Conservation (phyloP, 2,888 invertebrate genomes). For the Macaria liturata region DNA sequence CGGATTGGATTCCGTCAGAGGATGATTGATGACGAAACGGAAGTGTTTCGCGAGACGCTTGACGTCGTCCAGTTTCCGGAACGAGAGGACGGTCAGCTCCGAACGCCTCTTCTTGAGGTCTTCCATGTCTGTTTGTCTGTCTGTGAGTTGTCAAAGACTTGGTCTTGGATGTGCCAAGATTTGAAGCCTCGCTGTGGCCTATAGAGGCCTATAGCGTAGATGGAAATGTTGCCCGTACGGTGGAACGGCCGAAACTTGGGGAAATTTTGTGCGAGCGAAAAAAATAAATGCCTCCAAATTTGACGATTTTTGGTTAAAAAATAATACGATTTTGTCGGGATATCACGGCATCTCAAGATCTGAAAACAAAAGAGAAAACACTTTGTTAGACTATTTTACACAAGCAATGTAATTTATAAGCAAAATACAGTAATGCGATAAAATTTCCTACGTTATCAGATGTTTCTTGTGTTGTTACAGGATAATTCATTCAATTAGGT, state of each 20-base stretch:
- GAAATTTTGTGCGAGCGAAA: conserved; percentile 36
- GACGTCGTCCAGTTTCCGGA: conserved; percentile 68
- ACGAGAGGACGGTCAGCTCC: conserved; percentile 65
- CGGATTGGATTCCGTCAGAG: conserved; percentile 56
- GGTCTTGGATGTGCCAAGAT: conserved; percentile 44
- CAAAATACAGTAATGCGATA: no score
- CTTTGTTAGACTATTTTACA: background rate
- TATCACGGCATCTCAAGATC: conserved; percentile 81
- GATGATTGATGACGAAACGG: conserved; percentile 61
- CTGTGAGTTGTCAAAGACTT: conserved; percentile 20
- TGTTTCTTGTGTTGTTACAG: no score
- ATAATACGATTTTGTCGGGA: conserved; percentile 53
- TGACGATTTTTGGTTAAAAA: conserved; percentile 50
- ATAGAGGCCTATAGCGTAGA: conserved; percentile 38
- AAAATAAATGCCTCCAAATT: conserved; percentile 37
- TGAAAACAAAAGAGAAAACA: conserved; percentile 48
- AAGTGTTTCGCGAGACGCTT: conserved; percentile 69
- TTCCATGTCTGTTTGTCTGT: conserved; percentile 36
- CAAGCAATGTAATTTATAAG: no score
- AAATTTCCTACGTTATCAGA: no score
- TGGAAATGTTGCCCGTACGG: conserved; percentile 55
- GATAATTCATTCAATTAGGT: no score
- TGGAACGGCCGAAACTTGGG: conserved; percentile 35
- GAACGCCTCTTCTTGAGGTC: conserved; percentile 53
- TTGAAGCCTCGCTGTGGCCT: conserved; percentile 39